Evolutionary conservation across 2,888 invertebrate species (phyloP).

Genomic region (Ophion obscuratus): DNA sequence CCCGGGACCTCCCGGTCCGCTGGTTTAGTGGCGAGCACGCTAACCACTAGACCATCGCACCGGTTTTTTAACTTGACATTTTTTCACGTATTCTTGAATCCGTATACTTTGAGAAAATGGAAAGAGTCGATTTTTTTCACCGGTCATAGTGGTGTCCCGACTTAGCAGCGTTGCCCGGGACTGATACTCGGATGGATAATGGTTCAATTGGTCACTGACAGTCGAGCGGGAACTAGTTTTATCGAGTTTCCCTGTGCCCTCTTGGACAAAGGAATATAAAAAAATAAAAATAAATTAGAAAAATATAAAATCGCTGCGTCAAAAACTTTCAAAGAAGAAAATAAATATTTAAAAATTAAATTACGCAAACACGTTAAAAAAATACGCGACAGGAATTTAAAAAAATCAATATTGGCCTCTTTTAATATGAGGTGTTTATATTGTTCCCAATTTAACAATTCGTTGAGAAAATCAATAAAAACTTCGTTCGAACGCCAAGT

Average conservation of each 20-base stretch:
- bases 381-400: neutral
- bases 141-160: too few species aligned
- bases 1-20: too few species aligned
- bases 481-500: neutral
- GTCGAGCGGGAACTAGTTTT: neutral
- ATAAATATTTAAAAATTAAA: neutral
- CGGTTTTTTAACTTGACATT: too few species aligned
- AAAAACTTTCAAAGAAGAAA: neutral
- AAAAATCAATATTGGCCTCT: neutral
- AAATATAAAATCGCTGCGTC: too few species aligned
- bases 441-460: neutral
- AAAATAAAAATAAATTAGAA: slow-evolving; percentile 2
- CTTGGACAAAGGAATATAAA: neutral
- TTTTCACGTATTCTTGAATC: too few species aligned
- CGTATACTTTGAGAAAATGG: too few species aligned
- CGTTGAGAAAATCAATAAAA: neutral
- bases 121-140: too few species aligned
- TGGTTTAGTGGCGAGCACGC: too few species aligned
- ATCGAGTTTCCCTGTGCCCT: neutral
- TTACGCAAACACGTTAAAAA: neutral
- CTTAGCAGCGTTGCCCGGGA: neutral
- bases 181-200: neutral
- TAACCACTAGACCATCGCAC: too few species aligned
- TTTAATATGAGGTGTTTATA: neutral
- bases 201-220: neutral